Evolutionary conservation across 2,888 invertebrate genomes (phyloP), one percentile per base, ranked within the genome.

Genomic region (Sinodicranocentrus sp.): DNA sequence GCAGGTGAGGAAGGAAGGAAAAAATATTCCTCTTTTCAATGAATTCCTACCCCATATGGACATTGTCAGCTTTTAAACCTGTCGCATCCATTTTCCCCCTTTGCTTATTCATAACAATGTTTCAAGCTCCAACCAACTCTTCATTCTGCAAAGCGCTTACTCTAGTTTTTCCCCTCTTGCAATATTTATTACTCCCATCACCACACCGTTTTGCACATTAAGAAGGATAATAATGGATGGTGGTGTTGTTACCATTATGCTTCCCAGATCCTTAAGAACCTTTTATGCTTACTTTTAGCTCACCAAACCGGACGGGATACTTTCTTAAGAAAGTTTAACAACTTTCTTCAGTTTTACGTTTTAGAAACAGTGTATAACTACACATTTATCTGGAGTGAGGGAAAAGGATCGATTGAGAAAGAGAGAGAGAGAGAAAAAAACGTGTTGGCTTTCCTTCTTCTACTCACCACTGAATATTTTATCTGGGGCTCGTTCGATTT

Each of bases 141-240:
- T 13, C 33, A 5, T 44, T 17, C 26, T 19, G 39, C 67, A 44
- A 25, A 13, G 28, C 61, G n/a, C 28, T 10, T 1, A 33, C 63
- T 33, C 3, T 33, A 23, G 59, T 73, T 72, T 73, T 71, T 57
- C 52, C 15, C 63, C 44, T 39, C 25, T 80, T 72, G 26, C 65
- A 72, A 80, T 80, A 80, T 80, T 80, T 80, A 80, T 73, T 79
- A 44, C 72, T 57, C 72, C 80, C 65, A 80, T 80, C 80, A 80
- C 63, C 72, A 80, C 80, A 80, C 80, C 80, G 67, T 80, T 80
- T 80, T 80, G 80, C 80, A 80, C 80, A 80, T 80, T 80, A 80
- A 61, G 52, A 43, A 65, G 80, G 72, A 80, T 67, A 80, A 80
- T 80, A 80, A 80, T 72, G 72, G 72, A 52, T 80, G 65, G 54